Evolutionary conservation across 2,113 vertebrate species (phyloP).

Genomic region (Phalacrocorax brasilianus): DNA sequence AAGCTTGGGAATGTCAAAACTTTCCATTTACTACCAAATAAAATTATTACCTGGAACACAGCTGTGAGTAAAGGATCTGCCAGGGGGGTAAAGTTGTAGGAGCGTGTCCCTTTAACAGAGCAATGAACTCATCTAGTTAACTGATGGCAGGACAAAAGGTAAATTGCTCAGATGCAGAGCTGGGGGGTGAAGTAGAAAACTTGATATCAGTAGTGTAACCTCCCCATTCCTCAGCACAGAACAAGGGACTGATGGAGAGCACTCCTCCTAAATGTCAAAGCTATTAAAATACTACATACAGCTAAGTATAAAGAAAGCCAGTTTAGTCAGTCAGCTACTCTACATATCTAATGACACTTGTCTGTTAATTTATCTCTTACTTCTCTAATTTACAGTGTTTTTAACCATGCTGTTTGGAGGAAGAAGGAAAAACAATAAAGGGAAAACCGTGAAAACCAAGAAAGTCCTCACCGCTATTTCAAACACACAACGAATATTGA

Average conservation of each 20-base stretch:
- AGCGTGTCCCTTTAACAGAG: not conserved
- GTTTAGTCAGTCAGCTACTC: not conserved
- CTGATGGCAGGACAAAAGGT: not conserved
- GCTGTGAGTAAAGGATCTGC: not conserved
- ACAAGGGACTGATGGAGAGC: not conserved
- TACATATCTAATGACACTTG: not conserved
- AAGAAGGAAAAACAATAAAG: not conserved
- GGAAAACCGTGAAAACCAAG: not conserved
- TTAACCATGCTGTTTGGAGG: not conserved
- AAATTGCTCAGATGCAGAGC: not conserved
- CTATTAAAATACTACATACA: not conserved
- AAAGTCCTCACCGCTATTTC: not conserved
- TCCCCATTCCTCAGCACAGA: not conserved
- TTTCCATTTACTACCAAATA: not conserved
- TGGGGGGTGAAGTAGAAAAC: not conserved
- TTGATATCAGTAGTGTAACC: not conserved
- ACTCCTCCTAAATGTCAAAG: not conserved
- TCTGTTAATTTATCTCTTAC: not conserved
- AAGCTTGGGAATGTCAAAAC: not conserved
- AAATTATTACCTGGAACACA: not conserved
- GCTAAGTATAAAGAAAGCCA: not conserved
- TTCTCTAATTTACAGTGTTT: not conserved
- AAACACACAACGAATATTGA: constrained; percentile 46
- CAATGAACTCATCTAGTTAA: not conserved
- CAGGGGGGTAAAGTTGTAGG: not conserved